Conservation (phyloP, 2,113 vertebrate species). For the Ptilonorhynchus violaceus region DNA sequence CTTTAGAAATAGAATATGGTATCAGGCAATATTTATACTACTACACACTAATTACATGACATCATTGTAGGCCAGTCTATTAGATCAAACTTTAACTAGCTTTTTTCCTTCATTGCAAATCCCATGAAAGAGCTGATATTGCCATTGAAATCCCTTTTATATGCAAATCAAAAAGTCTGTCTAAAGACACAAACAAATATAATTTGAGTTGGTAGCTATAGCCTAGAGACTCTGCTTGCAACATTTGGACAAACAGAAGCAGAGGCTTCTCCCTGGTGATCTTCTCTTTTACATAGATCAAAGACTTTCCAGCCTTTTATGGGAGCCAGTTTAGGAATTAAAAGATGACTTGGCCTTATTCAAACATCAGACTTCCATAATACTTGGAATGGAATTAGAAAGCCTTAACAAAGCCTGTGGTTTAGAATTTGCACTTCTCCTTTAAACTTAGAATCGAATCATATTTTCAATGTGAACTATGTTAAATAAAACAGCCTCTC, state of each 20-base stretch:
- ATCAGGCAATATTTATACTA: background rate
- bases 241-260: constrained; percentile 57
- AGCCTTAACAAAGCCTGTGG: background rate
- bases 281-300: constrained; percentile 43
- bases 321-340: constrained; percentile 37
- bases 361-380: constrained; percentile 48
- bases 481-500: background rate
- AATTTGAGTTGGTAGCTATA: constrained; percentile 16
- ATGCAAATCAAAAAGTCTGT: constrained; percentile 33
- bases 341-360: constrained; percentile 37
- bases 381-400: constrained; percentile 51
- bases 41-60: background rate
- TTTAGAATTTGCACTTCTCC: constrained; percentile 36
- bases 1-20: background rate
- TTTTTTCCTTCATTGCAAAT: background rate
- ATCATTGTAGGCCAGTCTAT: background rate
- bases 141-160: constrained; percentile 14
- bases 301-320: constrained; percentile 49
- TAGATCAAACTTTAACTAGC: background rate
- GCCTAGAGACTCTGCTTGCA: constrained; percentile 24
- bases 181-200: constrained; percentile 34
- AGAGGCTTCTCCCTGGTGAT: constrained; percentile 44
- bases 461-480: background rate
- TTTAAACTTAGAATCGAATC: constrained; percentile 22
- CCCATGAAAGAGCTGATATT: background rate